These are phyloP conservation scores for Drosophila nigricruria DNA, from an alignment of 2,888 invertebrate genomes.

Conservation along the genomic window DNA sequence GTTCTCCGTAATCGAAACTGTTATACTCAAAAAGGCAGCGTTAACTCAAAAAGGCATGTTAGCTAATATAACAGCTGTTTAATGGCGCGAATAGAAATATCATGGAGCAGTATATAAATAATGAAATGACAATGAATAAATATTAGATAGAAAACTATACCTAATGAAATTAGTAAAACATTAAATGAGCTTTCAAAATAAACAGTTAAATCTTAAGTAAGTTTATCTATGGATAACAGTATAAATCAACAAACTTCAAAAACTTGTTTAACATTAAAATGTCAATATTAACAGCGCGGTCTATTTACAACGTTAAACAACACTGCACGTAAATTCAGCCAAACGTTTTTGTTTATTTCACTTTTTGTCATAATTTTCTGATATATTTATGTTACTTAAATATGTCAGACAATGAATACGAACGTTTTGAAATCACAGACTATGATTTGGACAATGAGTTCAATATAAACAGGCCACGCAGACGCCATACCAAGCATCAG, in stretches of 20 bases:
- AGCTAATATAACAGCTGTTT: background rate
- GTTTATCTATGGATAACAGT: background rate
- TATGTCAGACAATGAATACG: conserved; percentile 89
- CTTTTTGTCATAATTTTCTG: background rate
- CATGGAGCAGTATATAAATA: too few species aligned
- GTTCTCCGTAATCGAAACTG: background rate
- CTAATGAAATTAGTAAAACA: too few species aligned
- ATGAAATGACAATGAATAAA: too few species aligned
- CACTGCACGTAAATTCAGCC: conserved; percentile 21
- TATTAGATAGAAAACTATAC: too few species aligned
- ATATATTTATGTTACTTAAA: background rate
- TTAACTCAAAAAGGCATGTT: background rate
- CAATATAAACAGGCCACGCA: conserved; percentile 91
- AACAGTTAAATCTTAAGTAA: background rate
- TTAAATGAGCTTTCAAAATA: background rate
- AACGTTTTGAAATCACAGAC: conserved; percentile 97
- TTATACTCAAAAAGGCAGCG: conserved; percentile 18
- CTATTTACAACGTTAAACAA: conserved; percentile 23
- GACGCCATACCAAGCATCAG: conserved; percentile 93
- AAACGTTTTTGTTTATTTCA: conserved; percentile 45
- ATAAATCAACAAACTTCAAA: background rate
- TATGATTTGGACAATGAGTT: conserved; percentile 97
- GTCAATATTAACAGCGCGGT: background rate
- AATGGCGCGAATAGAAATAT: background rate
- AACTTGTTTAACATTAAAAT: background rate